Percentiles rank a stretch among this genome's conserved stretches.
Evolutionary conservation across 1,140 invertebrate genomes (phyloP).

Genomic region (Copidosoma floridanum): DNA sequence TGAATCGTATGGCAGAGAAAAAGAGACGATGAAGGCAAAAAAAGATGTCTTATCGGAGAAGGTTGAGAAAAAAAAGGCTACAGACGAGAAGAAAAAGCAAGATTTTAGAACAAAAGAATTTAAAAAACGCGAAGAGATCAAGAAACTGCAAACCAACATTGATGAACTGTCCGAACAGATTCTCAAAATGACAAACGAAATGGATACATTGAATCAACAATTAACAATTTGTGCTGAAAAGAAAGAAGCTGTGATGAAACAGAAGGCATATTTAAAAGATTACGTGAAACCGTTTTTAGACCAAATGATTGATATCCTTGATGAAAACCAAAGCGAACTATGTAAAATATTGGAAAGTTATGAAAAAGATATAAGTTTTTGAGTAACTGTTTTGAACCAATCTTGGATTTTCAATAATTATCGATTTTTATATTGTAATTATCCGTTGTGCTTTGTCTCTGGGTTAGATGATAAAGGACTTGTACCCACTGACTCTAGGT

Average conservation of each 20-base stretch:
- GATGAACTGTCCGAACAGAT: constrained; percentile 26
- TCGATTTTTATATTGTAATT: too few relatives aligned
- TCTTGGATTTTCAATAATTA: too few relatives aligned
- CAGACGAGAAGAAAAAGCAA: constrained; percentile 30
- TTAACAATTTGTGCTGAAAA: constrained; percentile 6
- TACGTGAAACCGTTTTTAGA: constrained; percentile 36
- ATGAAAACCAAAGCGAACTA: constrained; percentile 29
- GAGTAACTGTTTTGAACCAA: too few relatives aligned
- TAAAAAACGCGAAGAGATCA: constrained; percentile 35
- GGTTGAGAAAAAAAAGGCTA: constrained; percentile 26
- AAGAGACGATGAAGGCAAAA: constrained; percentile 35
- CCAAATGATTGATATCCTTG: constrained; percentile 34
- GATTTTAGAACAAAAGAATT: constrained; percentile 31
- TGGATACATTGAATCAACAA: constrained; percentile 27
- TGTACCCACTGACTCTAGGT: too few relatives aligned
- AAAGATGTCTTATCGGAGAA: constrained; percentile 29
- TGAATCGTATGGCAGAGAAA: constrained; percentile 23
- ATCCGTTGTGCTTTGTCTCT: too few relatives aligned
- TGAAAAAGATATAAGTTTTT: too few relatives aligned
- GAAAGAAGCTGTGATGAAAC: constrained; percentile 17
- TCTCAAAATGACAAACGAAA: constrained; percentile 31
- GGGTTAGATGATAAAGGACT: too few relatives aligned
- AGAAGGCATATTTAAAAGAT: constrained; percentile 31
- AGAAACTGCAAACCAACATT: constrained; percentile 32
- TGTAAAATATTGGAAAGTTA: too few relatives aligned